Evolutionary conservation across 2,113 vertebrate genomes (phyloP).

Genomic region (Mustela nigripes): DNA sequence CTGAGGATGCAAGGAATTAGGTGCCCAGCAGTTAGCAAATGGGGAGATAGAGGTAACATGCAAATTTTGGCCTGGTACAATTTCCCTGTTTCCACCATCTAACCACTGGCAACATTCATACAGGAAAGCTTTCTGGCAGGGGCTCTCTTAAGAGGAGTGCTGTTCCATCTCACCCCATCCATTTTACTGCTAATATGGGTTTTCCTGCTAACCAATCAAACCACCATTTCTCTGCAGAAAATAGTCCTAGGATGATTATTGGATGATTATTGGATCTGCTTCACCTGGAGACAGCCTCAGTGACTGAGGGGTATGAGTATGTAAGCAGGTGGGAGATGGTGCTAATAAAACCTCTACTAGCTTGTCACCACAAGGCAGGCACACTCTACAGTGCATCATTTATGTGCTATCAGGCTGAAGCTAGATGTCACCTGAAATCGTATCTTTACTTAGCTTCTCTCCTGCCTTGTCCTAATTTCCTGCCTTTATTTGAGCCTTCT

Average conservation of each 20-base stretch:
- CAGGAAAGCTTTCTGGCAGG: not conserved
- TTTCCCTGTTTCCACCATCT: not conserved
- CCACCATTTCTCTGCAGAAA: not conserved
- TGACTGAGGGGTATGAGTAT: not conserved
- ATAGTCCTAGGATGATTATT: not conserved
- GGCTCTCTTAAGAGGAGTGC: not conserved
- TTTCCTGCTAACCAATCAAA: not conserved
- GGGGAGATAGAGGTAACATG: not conserved
- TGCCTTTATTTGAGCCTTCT: not conserved
- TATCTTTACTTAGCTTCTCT: not conserved
- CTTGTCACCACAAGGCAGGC: not conserved
- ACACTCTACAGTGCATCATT: not conserved
- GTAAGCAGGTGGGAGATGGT: not conserved
- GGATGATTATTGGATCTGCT: not conserved
- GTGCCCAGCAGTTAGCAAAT: not conserved
- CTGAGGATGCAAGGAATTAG: not conserved
- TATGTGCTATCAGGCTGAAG: not conserved
- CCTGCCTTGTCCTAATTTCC: not conserved
- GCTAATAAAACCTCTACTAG: not conserved
- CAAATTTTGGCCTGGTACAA: not conserved
- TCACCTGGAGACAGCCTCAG: not conserved
- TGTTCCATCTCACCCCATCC: accelerated
- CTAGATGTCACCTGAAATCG: not conserved
- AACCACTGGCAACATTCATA: not conserved
- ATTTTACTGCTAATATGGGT: not conserved